Conservation (phyloP, 2,888 invertebrate species). For the Dolichopus griseipennis region DNA sequence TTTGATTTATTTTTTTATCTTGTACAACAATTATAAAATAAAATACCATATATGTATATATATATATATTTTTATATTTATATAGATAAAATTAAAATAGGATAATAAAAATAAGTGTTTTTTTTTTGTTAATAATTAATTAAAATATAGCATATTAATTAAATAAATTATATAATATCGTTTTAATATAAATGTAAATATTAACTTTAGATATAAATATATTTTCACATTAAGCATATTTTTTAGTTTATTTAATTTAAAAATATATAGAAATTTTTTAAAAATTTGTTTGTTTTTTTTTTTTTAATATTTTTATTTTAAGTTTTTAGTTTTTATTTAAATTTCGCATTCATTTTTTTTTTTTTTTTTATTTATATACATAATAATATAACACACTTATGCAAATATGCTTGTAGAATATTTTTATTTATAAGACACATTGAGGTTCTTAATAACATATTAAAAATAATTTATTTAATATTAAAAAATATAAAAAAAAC, state of each 20-base stretch:
- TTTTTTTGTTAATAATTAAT: no score
- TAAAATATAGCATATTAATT: background rate
- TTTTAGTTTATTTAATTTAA: background rate
- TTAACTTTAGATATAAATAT: constrained; percentile 14
- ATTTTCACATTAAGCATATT: background rate
- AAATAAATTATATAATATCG: no score
- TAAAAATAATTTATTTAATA: background rate
- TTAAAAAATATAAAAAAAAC: background rate
- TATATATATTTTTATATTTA: no score
- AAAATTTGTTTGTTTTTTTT: constrained; percentile 4
- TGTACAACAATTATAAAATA: no score
- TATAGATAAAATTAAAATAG: no score
- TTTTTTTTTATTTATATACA: constrained; percentile 14
- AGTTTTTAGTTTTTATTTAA: background rate
- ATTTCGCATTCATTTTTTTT: constrained; percentile 13
- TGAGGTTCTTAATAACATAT: constrained; percentile 11
- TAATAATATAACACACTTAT: constrained; percentile 22
- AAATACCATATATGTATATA: no score
- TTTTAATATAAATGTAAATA: no score
- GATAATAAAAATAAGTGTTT: no score
- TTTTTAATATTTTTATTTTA: background rate
- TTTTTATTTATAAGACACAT: constrained; percentile 13
- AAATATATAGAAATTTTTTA: constrained; percentile 2
- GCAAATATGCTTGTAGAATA: constrained; percentile 14
- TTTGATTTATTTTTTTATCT: no score